Evolutionary conservation across 2,888 invertebrate genomes (phyloP).

Genomic region (Orthonychiurus folsomi): DNA sequence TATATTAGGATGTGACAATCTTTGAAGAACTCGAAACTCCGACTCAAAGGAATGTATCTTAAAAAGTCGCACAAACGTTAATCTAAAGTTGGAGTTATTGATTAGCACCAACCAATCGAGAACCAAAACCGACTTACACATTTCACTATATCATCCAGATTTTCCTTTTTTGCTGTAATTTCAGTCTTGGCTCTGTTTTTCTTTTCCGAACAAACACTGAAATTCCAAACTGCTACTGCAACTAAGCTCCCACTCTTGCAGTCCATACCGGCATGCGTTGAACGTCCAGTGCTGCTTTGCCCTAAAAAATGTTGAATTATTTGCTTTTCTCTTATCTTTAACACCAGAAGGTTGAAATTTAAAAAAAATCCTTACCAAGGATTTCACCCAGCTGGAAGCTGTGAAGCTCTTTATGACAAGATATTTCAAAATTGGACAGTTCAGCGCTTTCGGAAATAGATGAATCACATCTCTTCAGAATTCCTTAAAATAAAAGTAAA

Average conservation of each 20-base stretch:
- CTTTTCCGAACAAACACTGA: slow-evolving; percentile 24
- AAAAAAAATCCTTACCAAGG: too few relatives aligned
- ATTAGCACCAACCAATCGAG: neutral
- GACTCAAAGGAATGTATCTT: slow-evolving; percentile 64
- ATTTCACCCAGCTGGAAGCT: slow-evolving; percentile 67
- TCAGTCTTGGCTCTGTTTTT: slow-evolving; percentile 10
- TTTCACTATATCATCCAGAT: neutral
- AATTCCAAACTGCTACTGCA: slow-evolving; percentile 65
- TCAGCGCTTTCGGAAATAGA: slow-evolving; percentile 51
- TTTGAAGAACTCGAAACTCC: slow-evolving; percentile 62
- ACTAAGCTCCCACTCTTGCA: slow-evolving; percentile 61
- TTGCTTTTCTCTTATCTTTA: too few relatives aligned
- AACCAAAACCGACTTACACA: neutral
- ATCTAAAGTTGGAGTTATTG: neutral
- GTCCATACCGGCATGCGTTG: slow-evolving; percentile 68
- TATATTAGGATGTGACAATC: slow-evolving; percentile 62
- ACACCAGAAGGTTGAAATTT: too few relatives aligned
- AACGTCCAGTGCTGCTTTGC: slow-evolving; percentile 63
- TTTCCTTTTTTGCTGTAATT: neutral
- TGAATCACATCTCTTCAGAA: slow-evolving; percentile 53
- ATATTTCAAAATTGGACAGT: slow-evolving; percentile 51
- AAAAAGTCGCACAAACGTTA: too few relatives aligned
- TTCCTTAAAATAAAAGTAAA: neutral
- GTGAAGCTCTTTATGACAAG: slow-evolving; percentile 49
- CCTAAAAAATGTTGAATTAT: too few relatives aligned